Conservation (phyloP, 2,797 vertebrate genomes). For the Gallirallus australis region DNA sequence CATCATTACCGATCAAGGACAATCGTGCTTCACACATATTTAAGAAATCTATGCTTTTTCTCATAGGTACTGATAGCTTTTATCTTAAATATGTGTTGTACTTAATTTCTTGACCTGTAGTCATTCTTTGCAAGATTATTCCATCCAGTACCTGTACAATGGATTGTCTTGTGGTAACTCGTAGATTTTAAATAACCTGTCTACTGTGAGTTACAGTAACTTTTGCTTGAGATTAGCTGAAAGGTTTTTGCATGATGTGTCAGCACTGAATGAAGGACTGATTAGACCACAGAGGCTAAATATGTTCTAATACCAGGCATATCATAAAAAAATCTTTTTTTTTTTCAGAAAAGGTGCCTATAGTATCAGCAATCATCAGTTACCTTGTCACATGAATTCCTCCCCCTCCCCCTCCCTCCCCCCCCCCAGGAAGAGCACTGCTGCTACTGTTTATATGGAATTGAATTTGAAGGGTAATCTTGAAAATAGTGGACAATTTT, state of each 20-base stretch:
- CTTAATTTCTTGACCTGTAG: constrained; percentile 14
- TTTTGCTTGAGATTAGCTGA: constrained; percentile 35
- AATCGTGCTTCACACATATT: neutral
- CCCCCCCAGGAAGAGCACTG: neutral
- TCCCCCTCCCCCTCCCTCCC: fast-evolving
- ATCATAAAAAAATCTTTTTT: neutral
- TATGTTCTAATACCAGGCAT: constrained; percentile 9
- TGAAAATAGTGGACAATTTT: neutral
- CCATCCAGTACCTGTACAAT: neutral
- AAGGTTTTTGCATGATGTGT: constrained; percentile 39
- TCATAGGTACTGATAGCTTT: neutral
- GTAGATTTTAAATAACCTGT: constrained; percentile 4
- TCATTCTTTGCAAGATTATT: neutral
- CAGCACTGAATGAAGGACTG: constrained; percentile 57
- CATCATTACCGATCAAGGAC: neutral
- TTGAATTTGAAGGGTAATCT: neutral
- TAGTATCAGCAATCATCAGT: neutral
- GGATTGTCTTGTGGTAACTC: constrained; percentile 6
- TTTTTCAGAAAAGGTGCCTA: neutral
- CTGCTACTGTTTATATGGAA: neutral
- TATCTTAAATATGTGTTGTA: neutral
- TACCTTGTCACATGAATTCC: neutral
- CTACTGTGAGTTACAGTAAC: neutral
- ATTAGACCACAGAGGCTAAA: constrained; percentile 1
- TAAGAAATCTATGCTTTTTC: neutral